phyloP scores from a whole-genome alignment of 92 coral and sea anemone genomes.

The Isaurus tuberculatus region DNA sequence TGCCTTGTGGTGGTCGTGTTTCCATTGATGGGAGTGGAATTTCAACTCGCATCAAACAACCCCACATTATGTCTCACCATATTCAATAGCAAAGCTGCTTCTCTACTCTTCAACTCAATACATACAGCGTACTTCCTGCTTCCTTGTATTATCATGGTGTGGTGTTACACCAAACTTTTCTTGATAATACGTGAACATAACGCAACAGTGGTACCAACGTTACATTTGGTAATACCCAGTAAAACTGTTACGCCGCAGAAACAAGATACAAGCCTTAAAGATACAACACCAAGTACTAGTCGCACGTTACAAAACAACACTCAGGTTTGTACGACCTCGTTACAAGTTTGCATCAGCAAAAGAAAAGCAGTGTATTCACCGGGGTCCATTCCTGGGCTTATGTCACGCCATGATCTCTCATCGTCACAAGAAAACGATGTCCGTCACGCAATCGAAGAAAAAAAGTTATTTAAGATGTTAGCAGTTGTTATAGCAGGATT shows the following conservation, averaged over 20 bases:
- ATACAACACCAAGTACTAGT: background rate
- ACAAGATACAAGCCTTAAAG: background rate
- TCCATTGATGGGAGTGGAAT: constrained; percentile 26
- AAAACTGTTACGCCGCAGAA: background rate
- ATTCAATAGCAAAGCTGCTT: background rate
- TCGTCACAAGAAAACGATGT: background rate
- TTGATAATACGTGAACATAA: constrained; percentile 4
- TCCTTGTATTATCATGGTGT: constrained; percentile 9
- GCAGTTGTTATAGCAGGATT: constrained; percentile 9
- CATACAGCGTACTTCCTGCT: constrained; percentile 29
- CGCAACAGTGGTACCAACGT: background rate
- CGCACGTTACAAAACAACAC: background rate
- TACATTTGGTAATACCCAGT: background rate
- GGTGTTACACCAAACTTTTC: constrained; percentile 23
- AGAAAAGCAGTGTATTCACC: background rate
- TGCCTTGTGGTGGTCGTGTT: constrained; percentile 22
- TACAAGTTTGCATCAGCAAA: background rate
- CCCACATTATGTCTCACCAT: constrained; percentile 36
- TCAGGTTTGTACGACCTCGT: background rate
- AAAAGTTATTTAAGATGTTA: constrained; percentile 28
- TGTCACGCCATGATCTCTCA: background rate
- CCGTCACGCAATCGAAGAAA: constrained; percentile 21
- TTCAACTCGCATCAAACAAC: constrained; percentile 4
- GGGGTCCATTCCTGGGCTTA: background rate
- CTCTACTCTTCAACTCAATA: constrained; percentile 24